Evolutionary conservation across 2,888 invertebrate genomes (phyloP).

Genomic region (Mesorhabditis spiculigera): DNA sequence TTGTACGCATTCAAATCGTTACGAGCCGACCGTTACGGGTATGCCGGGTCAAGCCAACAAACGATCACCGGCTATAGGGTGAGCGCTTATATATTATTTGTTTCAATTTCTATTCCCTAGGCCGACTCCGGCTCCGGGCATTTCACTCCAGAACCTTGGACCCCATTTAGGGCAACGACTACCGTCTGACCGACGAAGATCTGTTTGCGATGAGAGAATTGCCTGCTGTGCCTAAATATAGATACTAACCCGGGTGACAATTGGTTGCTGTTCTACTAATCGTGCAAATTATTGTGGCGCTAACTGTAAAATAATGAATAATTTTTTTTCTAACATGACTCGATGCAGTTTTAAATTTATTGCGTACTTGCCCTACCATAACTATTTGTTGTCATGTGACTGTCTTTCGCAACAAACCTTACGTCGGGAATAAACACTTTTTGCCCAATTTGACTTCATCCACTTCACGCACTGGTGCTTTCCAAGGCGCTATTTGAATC

Average conservation of each 20-base stretch:
- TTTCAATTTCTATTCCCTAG: neutral
- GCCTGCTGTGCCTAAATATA: slow-evolving; percentile 25
- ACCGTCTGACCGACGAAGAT: slow-evolving; percentile 26
- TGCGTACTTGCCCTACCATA: no score
- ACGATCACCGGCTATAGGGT: slow-evolving; percentile 20
- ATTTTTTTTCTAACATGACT: no score
- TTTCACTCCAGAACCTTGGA: neutral
- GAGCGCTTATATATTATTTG: slow-evolving; percentile 2
- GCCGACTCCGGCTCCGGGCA: neutral
- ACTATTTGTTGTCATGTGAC: no score
- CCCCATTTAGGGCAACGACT: slow-evolving; percentile 6
- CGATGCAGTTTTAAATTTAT: no score
- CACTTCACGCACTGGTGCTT: no score
- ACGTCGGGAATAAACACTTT: no score
- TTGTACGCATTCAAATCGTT: slow-evolving; percentile 18
- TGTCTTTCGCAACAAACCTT: no score
- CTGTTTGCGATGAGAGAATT: slow-evolving; percentile 42
- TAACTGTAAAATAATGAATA: no score
- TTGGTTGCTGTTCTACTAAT: neutral
- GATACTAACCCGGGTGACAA: neutral
- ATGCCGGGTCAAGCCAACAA: slow-evolving; percentile 14
- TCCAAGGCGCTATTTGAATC: no score
- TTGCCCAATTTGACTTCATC: no score
- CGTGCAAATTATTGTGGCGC: no score
- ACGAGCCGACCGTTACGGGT: slow-evolving; percentile 10